phyloP scores from a whole-genome alignment of 2,888 invertebrate genomes.

The Euspilapteryx auroguttella region DNA sequence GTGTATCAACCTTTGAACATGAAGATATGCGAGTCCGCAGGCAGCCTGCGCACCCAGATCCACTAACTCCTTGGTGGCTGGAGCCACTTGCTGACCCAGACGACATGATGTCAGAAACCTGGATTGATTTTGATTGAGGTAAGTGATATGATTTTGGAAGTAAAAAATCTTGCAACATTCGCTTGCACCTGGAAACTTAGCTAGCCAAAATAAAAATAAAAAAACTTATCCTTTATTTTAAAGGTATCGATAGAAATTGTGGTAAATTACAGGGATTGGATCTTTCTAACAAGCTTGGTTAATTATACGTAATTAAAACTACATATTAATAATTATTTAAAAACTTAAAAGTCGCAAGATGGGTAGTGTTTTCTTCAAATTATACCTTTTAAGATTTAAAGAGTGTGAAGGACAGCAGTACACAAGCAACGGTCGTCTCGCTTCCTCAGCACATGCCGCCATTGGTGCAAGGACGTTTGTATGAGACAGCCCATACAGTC shows the following conservation, averaged over 20 bases:
- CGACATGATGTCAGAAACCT: slow-evolving; percentile 52
- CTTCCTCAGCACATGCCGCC: slow-evolving; percentile 65
- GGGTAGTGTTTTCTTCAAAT: neutral
- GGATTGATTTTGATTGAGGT: too few relatives aligned
- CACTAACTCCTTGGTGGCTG: slow-evolving; percentile 77
- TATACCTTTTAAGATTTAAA: slow-evolving; percentile 71
- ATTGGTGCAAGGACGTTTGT: slow-evolving; percentile 72
- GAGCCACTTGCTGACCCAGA: slow-evolving; percentile 49
- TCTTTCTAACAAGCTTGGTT: too few relatives aligned
- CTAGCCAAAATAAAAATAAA: too few relatives aligned
- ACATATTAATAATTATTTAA: too few relatives aligned
- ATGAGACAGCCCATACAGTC: slow-evolving; percentile 70
- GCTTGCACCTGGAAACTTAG: too few relatives aligned
- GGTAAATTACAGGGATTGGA: too few relatives aligned
- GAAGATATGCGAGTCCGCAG: slow-evolving; percentile 84
- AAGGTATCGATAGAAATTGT: too few relatives aligned
- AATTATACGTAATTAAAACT: too few relatives aligned
- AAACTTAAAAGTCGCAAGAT: neutral
- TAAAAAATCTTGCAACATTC: neutral
- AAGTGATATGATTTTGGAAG: neutral
- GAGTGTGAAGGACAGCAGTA: slow-evolving; percentile 70
- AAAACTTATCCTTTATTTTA: too few relatives aligned
- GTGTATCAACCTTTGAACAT: slow-evolving; percentile 85
- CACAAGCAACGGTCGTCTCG: slow-evolving; percentile 65
- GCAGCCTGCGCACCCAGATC: slow-evolving; percentile 85